phyloP scores from a whole-genome alignment of 2,113 vertebrate species.

The Phaetusa simplex region DNA sequence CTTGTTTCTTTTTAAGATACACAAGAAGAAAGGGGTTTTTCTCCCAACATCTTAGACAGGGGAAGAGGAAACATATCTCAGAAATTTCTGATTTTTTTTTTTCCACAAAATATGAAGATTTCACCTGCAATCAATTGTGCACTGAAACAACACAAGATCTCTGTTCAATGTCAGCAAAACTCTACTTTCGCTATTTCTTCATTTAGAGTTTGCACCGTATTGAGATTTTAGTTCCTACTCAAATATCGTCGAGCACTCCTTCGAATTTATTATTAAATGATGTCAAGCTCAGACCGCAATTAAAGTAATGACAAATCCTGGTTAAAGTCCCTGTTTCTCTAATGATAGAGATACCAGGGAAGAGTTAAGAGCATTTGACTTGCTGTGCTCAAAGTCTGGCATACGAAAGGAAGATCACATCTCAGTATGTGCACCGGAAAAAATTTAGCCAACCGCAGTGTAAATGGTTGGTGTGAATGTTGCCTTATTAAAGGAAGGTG shows the following conservation, averaged over 20 bases:
- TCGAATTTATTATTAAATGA: neutral
- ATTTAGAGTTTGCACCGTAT: neutral
- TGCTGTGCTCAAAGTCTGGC: neutral
- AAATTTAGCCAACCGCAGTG: neutral
- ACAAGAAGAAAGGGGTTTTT: neutral
- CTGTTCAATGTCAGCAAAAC: neutral
- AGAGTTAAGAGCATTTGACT: neutral
- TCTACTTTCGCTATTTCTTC: neutral
- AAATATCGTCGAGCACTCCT: accelerated
- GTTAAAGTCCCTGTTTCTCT: neutral
- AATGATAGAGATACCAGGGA: neutral
- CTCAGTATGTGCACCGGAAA: neutral
- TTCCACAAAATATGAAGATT: neutral
- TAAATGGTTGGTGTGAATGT: neutral
- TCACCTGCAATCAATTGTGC: neutral
- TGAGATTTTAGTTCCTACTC: neutral
- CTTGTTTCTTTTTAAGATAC: neutral
- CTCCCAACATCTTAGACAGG: neutral
- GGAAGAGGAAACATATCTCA: neutral
- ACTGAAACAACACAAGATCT: neutral
- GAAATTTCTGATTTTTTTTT: neutral
- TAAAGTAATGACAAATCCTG: neutral
- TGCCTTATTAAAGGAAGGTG: neutral
- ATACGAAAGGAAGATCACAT: accelerated
- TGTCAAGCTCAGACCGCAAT: neutral